Base-by-base conservation (phyloP, 37 sponge, comb jelly and placozoan genomes). In the Haliclona indistincta region DNA sequence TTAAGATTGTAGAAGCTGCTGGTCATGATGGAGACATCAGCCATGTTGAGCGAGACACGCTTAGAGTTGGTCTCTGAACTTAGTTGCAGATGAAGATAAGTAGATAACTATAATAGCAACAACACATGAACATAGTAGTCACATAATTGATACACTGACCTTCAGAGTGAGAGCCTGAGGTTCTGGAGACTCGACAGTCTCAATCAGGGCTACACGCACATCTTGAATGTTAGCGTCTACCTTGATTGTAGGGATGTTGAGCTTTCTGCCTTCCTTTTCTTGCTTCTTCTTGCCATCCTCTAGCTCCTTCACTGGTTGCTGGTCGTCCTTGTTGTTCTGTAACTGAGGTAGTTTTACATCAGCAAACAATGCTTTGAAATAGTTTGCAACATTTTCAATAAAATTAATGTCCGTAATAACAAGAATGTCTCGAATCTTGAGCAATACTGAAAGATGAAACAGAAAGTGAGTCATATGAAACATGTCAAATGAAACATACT, bases 131-230 rank as follows among this genome's bases (percentile, higher is more conserved):
- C 4, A 28, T 2, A 28, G 26, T 55, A 28, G 3, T 5, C 20
- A 2, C 64, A 30, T 2, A 11, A 34, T 66, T 17, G 7, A 33
- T 23, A 33, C 6, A 47, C 51, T 29, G 4, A 66, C 78, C 54
- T 45, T 79, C 43, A 56, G 42, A 29, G 66, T 39, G 7, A 81
- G 53, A 32, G 74, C 82, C 63, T 76, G 63, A 29, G 89, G 84
- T 0, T 79, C 37, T 7, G 47, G 43, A 17, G 69, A 63, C 22
- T 67, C 56, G 1, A 68, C 74, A 68, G 58, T 69, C 67, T 89
- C 89, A 43, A 89, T 78, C 49, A 89, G 63, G 36, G 89, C 89
- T 42, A 89, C 79, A 38, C 89, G 39, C 38, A 89, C 52, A 40
- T 79, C 64, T 19, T 68, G 37, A 19, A 89, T 25, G 10, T 60